Percentiles rank a stretch among this genome's conserved stretches.
phyloP scores from a whole-genome alignment of 2,797 vertebrate genomes.

The Anolis apletophallus region DNA sequence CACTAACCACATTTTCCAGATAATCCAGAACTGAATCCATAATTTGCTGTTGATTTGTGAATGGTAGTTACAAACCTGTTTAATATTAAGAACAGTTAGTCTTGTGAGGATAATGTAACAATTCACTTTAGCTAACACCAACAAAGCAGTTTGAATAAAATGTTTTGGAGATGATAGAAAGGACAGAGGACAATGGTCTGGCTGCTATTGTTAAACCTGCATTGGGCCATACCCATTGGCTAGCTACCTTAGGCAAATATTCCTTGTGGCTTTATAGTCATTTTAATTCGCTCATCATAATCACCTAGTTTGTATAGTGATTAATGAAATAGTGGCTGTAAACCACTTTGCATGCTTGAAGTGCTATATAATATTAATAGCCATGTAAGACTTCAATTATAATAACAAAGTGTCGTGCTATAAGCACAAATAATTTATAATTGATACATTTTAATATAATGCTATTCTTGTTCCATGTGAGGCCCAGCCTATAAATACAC shows the following conservation, averaged over 20 bases:
- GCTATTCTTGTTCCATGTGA: constrained; percentile 31
- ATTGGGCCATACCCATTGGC: neutral
- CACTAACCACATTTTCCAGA: neutral
- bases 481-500: constrained; percentile 11
- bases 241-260: neutral
- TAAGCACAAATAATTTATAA: constrained; percentile 40
- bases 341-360: constrained; percentile 25
- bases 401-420: constrained; percentile 29
- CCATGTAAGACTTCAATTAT: constrained; percentile 28
- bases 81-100: neutral
- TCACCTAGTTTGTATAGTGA: constrained; percentile 12
- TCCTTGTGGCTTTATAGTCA: neutral
- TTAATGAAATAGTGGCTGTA: constrained; percentile 29
- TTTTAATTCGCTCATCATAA: constrained; percentile 22
- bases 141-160: neutral
- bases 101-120: neutral
- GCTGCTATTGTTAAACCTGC: neutral
- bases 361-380: constrained; percentile 38
- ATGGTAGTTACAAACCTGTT: neutral
- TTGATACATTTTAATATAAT: neutral
- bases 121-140: neutral
- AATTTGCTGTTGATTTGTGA: neutral
- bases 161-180: neutral
- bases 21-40: neutral
- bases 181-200: neutral